Base-by-base conservation (phyloP, 1,140 invertebrate genomes). In the Drosophila bifasciata region DNA sequence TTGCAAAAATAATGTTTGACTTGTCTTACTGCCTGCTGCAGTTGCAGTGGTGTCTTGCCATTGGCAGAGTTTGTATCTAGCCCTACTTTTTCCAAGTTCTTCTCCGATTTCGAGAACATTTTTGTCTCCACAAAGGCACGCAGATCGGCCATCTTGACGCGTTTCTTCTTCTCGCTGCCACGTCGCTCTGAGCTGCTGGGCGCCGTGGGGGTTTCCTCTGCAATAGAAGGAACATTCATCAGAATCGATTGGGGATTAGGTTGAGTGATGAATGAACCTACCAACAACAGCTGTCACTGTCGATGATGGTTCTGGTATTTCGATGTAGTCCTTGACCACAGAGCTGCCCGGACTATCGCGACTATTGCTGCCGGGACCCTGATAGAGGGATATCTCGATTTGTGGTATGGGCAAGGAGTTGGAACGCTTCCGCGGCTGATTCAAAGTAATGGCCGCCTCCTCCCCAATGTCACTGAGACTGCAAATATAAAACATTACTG, bases 401-500 rank as follows among this genome's bases (percentile, higher is more conserved):
- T 98, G 97, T 8, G 97, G 97, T 91, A 98, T 97, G 0, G 98
- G 98, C 46, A 99, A 92, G 0, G 98, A 99, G 89, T 97, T 97
- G 76, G 97, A 98, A 52, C 98, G 92, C 80, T 95, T 94, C 56
- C 97, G 92, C 2, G 95, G 96, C 70, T 96, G 95, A 68, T 94
- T 94, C 76, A 95, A 94, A 60, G 95, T 94, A 43, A 93, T 93
- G 1, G 94, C 94, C 28, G 94, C 94, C 77, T 97, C 95, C 89
- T 97, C 96, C 68, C 94, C 96, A 56, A 97, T 96, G 76, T 96
- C 95, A 58, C 96, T 93, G 39, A 97, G 92, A 83, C 96, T 97
- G 36, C 2, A n/a, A n/a, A n/a, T n/a, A n/a, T n/a, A n/a, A n/a
- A n/a, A n/a, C n/a, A n/a, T n/a, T n/a, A n/a, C n/a, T n/a, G n/a